Evolutionary conservation across 2,797 vertebrate species (phyloP).

Genomic region (Falco naumanni): DNA sequence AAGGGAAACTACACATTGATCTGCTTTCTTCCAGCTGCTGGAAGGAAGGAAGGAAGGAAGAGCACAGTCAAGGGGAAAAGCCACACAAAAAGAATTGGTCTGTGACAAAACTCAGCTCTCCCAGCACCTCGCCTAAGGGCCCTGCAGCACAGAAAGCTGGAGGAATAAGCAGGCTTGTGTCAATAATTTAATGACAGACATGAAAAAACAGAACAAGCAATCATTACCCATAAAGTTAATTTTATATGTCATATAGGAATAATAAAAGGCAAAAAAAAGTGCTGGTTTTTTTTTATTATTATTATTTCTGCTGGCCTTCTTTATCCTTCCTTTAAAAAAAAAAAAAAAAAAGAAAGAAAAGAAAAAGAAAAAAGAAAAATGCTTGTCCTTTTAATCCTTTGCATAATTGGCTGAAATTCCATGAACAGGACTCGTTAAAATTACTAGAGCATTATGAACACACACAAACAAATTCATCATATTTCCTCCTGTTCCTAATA

Average conservation of each 20-base stretch:
- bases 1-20: neutral
- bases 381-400: neutral
- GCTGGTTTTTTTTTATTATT: neutral
- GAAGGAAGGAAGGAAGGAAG: neutral
- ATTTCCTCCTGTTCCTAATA: neutral
- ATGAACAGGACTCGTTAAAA: neutral
- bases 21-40: neutral
- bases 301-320: neutral
- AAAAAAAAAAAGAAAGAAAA: too few species aligned
- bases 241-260: neutral
- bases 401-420: neutral
- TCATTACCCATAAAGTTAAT: neutral
- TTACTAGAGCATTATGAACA: neutral
- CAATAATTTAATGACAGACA: neutral
- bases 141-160: neutral
- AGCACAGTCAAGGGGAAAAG: neutral
- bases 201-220: neutral
- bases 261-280: neutral
- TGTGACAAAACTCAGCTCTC: neutral
- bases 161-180: neutral
- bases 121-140: neutral
- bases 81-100: neutral
- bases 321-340: neutral
- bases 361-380: neutral
- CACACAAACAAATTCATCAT: fast-evolving